phyloP scores from a whole-genome alignment of 2,888 invertebrate genomes.

The Leuctra nigra region DNA sequence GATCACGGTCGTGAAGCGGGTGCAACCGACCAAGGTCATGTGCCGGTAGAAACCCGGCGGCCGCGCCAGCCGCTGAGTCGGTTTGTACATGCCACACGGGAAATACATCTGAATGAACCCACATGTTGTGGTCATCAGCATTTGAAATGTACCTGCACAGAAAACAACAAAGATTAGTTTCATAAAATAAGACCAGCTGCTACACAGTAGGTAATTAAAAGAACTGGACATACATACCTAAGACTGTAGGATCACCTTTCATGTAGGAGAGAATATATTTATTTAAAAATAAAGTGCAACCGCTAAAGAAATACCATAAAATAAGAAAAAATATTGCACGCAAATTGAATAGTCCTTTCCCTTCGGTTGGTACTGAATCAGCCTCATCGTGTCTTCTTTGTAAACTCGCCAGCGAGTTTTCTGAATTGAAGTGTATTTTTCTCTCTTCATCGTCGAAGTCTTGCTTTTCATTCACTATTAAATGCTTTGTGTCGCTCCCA shows the following conservation, averaged over 20 bases:
- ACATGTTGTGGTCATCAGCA: constrained; percentile 64
- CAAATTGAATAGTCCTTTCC: constrained; percentile 49
- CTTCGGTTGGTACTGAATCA: constrained; percentile 31
- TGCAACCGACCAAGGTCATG: constrained; percentile 65
- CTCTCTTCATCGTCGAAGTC: constrained; percentile 10
- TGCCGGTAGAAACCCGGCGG: constrained; percentile 66
- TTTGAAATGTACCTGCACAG: constrained; percentile 66
- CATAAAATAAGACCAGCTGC: constrained; percentile 1
- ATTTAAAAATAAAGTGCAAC: constrained; percentile 68
- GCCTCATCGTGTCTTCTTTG: constrained; percentile 15
- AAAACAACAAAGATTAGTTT: no score
- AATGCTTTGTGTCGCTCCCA: constrained; percentile 6
- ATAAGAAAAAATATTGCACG: constrained; percentile 54
- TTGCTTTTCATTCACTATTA: constrained; percentile 12
- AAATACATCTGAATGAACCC: constrained; percentile 69
- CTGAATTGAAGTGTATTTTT: constrained; percentile 4
- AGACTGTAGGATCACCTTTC: constrained; percentile 63
- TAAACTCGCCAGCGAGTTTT: neutral
- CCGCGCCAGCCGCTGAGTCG: constrained; percentile 47
- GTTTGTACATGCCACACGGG: constrained; percentile 65
- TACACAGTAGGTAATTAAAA: no score
- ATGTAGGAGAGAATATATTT: constrained; percentile 68
- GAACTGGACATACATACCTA: constrained; percentile 58
- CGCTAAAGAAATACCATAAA: constrained; percentile 72
- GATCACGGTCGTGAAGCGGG: constrained; percentile 65